These are phyloP conservation scores for Paracentrotus lividus DNA, from an alignment of 53 echinoderm and acorn worm genomes.

Conservation along the genomic window DNA sequence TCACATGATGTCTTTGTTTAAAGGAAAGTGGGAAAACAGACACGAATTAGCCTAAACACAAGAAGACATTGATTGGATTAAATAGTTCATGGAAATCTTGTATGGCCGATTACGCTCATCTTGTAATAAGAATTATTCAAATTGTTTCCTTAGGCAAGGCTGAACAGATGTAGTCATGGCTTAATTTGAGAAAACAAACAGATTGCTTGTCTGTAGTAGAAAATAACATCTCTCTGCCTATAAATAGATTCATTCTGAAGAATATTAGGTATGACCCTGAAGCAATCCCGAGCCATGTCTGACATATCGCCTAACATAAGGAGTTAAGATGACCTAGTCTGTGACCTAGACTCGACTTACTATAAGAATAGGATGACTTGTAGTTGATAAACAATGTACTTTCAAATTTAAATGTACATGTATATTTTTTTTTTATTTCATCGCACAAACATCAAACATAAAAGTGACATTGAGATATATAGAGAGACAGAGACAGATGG, in stretches of 20 bases:
- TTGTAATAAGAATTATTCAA: constrained; percentile 3
- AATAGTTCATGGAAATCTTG: not conserved
- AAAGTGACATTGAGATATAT: too few relatives aligned
- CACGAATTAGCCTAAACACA: not conserved
- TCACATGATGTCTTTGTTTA: not conserved
- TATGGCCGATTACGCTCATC: constrained; percentile 15
- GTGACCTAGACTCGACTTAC: not conserved
- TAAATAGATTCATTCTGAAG: constrained; percentile 39
- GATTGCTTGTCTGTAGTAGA: not conserved
- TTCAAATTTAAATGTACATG: too few relatives aligned
- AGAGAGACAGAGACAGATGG: too few relatives aligned
- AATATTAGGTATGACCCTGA: constrained; percentile 28
- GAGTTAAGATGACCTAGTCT: not conserved
- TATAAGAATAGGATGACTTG: too few relatives aligned
- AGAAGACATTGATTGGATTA: constrained; percentile 31
- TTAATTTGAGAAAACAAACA: constrained; percentile 14
- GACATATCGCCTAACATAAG: constrained; percentile 42
- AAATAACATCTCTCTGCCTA: constrained; percentile 34
- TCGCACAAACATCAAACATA: too few relatives aligned
- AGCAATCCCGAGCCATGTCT: constrained; percentile 29
- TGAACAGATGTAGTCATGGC: not conserved
- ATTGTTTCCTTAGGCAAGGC: constrained; percentile 38
- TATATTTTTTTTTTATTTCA: too few relatives aligned
- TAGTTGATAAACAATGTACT: too few relatives aligned
- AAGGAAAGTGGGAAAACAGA: not conserved